These are phyloP conservation scores for Iselma pallidipennis DNA, from an alignment of 2,888 invertebrate genomes.

Conservation along the genomic window DNA sequence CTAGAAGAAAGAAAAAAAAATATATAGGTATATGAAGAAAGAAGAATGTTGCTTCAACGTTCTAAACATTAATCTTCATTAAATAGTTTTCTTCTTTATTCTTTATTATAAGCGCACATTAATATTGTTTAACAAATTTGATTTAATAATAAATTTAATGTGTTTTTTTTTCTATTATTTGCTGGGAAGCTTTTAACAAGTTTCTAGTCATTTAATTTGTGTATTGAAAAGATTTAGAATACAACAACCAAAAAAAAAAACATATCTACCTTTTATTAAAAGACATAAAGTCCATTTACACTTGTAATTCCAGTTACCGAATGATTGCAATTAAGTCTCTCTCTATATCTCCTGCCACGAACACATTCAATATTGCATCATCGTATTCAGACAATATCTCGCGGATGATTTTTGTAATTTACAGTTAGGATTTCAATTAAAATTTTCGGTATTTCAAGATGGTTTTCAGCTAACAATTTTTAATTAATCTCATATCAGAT, in stretches of 20 bases:
- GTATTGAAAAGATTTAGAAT: no score
- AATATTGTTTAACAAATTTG: neutral
- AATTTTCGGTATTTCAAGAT: no score
- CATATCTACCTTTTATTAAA: constrained; percentile 38
- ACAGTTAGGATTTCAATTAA: no score
- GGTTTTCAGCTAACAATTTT: neutral
- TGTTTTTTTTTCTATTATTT: no score
- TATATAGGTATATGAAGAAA: no score
- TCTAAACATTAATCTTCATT: neutral
- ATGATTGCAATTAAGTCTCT: constrained; percentile 20
- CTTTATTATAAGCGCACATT: neutral
- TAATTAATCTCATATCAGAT: no score
- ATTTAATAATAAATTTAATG: no score
- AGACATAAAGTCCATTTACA: constrained; percentile 26
- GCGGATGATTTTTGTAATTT: no score
- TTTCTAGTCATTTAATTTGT: constrained; percentile 34
- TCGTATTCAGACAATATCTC: no score
- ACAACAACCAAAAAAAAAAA: constrained; percentile 36
- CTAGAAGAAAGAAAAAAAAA: neutral
- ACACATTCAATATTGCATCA: no score
- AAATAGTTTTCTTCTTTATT: neutral
- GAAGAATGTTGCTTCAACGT: neutral
- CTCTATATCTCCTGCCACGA: no score
- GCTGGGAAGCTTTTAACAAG: neutral
- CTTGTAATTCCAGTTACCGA: constrained; percentile 19